Conservation (phyloP, 2,113 vertebrate species). For the Australoheros scitulus region DNA sequence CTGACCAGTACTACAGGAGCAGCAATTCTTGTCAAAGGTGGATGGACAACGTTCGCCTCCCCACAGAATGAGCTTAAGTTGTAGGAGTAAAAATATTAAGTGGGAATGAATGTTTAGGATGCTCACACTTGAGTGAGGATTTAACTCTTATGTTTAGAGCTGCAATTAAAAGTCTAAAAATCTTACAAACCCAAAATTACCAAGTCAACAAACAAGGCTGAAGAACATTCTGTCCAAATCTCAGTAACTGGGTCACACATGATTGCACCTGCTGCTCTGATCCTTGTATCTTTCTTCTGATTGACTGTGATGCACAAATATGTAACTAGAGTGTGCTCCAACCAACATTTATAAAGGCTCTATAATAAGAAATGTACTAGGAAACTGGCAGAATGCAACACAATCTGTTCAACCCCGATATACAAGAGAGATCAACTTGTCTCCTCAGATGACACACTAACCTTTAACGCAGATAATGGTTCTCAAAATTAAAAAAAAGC, state of each 20-base stretch:
- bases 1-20: background rate
- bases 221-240: background rate
- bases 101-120: background rate
- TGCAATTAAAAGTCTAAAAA: background rate
- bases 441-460: background rate
- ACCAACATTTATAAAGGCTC: background rate
- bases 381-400: background rate
- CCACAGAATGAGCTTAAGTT: background rate
- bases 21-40: background rate
- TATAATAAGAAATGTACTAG: background rate
- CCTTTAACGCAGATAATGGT: background rate
- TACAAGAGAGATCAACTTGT: background rate
- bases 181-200: background rate
- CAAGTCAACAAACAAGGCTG: background rate
- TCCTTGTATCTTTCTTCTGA: background rate
- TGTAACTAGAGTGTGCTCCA: background rate
- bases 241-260: constrained; percentile 16
- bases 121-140: background rate
- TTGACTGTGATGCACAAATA: background rate
- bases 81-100: background rate
- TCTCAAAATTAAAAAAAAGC: constrained; percentile 28
- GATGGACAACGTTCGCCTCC: background rate
- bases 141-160: background rate
- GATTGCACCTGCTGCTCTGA: background rate
- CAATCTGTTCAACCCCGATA: background rate